Percentiles rank a stretch among this genome's conserved stretches.
Evolutionary conservation across 1,140 invertebrate genomes (phyloP).

Genomic region (Drosophila sp.): DNA sequence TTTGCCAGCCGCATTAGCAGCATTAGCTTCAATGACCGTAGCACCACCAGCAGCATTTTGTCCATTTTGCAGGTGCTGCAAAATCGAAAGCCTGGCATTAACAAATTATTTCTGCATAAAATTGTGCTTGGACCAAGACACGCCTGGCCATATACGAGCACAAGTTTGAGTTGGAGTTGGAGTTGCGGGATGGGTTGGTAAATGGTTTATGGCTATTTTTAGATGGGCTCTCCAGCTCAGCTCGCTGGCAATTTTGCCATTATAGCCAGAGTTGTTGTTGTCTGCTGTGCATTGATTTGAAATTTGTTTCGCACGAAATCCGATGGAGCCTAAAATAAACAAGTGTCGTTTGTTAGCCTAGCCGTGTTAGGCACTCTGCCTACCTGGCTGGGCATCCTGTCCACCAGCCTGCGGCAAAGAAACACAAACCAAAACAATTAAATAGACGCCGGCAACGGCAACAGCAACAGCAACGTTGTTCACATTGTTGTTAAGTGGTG

Average conservation of each 20-base stretch:
- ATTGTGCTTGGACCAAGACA: conserved; percentile 44
- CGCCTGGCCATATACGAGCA: conserved; percentile 42
- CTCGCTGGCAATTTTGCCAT: conserved; percentile 40
- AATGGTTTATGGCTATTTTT: conserved; percentile 60
- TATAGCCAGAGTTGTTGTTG: conserved; percentile 5
- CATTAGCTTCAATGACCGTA: conserved; percentile 7
- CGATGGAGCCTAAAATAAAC: conserved; percentile 43
- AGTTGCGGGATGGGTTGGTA: conserved; percentile 32
- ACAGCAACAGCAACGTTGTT: conserved; percentile 2
- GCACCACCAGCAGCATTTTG: neutral
- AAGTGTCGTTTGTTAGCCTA: conserved; percentile 44
- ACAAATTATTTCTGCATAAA: conserved; percentile 74
- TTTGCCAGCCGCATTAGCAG: conserved; percentile 26
- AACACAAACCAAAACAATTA: conserved; percentile 48
- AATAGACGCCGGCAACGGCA: conserved; percentile 35
- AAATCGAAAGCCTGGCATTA: conserved; percentile 55
- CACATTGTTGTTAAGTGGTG: conserved; percentile 37
- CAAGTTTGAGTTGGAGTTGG: neutral
- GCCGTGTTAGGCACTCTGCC: conserved; percentile 31
- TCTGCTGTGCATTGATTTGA: conserved; percentile 57
- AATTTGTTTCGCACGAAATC: conserved; percentile 68
- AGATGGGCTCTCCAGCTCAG: conserved; percentile 36
- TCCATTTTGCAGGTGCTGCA: conserved; percentile 20
- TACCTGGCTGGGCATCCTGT: conserved; percentile 51
- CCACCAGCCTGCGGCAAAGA: conserved; percentile 24